A percentile compares a stretch with the other conserved stretches of the same genome.
Conservation (phyloP, 1,140 invertebrate species). For the Trichoplusia ni region DNA sequence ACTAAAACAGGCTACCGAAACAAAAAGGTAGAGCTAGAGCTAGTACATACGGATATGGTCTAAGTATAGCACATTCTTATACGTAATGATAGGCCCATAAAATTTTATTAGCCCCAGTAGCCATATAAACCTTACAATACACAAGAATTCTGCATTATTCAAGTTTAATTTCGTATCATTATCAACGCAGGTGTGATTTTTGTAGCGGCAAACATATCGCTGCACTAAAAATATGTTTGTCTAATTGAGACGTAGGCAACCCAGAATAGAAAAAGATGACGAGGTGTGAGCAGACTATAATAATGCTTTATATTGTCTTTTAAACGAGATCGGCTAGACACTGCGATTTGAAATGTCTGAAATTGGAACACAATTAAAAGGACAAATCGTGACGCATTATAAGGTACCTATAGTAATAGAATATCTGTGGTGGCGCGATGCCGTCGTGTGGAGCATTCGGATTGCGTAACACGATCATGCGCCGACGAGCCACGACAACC, state of each 20-base stretch:
- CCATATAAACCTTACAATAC: too few relatives aligned
- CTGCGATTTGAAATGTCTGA: conserved; percentile 6
- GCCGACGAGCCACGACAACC: conserved; percentile 23
- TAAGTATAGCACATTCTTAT: too few relatives aligned
- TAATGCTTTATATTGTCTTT: not conserved
- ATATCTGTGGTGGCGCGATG: conserved; percentile 23
- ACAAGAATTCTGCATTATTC: too few relatives aligned
- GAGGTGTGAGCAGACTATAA: not conserved
- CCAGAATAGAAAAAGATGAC: not conserved
- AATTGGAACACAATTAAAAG: conserved; percentile 39
- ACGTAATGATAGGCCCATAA: too few relatives aligned
- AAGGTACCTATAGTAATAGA: conserved; percentile 32
- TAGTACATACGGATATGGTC: too few relatives aligned
- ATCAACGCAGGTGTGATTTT: too few relatives aligned
- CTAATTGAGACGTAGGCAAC: not conserved
- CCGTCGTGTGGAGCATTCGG: conserved; percentile 28
- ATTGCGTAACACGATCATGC: conserved; percentile 32
- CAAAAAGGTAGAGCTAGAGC: too few relatives aligned
- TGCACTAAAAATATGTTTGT: too few relatives aligned
- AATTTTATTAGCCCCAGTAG: too few relatives aligned
- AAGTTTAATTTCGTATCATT: too few relatives aligned
- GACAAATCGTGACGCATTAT: conserved; percentile 37
- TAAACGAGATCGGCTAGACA: conserved; percentile 1
- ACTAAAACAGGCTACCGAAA: too few relatives aligned
- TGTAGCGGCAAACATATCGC: too few relatives aligned